Evolutionary conservation across 2,797 vertebrate genomes (phyloP).

Genomic region (Poeciliopsis infans): DNA sequence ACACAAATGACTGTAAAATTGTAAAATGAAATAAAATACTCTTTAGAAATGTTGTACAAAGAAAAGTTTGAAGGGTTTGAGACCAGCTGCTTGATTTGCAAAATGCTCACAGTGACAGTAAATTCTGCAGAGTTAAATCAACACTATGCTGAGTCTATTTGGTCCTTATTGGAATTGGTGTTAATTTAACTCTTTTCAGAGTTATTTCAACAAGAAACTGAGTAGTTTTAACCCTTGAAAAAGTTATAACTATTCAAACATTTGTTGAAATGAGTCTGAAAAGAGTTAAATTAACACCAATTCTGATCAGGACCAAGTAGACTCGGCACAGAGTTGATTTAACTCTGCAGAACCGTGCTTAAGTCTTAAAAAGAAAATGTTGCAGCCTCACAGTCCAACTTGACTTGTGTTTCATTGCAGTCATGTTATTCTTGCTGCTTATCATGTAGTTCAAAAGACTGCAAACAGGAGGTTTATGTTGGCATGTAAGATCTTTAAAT

Average conservation of each 20-base stretch:
- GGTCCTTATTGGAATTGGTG: too few species aligned
- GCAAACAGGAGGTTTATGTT: constrained; percentile 42
- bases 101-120: constrained; percentile 18
- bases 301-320: too few species aligned
- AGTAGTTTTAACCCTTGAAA: too few species aligned
- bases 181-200: too few species aligned
- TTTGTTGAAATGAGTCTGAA: too few species aligned
- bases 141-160: too few species aligned
- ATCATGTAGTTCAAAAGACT: constrained; percentile 50
- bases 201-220: too few species aligned
- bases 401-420: constrained; percentile 41
- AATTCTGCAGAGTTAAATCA: too few species aligned
- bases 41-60: not conserved
- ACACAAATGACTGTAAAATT: not conserved
- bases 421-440: constrained; percentile 44
- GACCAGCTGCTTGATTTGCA: not conserved
- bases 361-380: constrained; percentile 22
- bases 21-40: not conserved
- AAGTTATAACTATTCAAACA: too few species aligned
- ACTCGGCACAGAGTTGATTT: too few species aligned
- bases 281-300: too few species aligned
- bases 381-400: constrained; percentile 33
- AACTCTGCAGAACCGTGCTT: too few species aligned
- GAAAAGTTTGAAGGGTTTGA: not conserved
- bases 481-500: constrained; percentile 42